Conservation (phyloP, 2,113 vertebrate species). For the Tragelaphus imberbis region DNA sequence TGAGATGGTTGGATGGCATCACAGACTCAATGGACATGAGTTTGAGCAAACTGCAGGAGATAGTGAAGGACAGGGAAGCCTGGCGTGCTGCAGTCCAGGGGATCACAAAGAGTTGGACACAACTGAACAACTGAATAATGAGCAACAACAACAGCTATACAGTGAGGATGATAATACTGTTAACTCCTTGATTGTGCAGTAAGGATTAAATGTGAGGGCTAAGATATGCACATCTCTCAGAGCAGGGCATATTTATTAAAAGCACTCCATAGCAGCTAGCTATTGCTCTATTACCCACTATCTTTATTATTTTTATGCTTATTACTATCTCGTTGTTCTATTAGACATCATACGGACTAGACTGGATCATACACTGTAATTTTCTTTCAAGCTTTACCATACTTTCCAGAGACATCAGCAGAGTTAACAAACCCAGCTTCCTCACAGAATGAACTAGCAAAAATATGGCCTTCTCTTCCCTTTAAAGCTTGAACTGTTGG, state of each 20-base stretch:
- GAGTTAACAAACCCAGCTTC: neutral
- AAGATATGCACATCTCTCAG: neutral
- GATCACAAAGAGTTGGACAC: neutral
- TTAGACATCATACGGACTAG: neutral
- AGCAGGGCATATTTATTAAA: neutral
- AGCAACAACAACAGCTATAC: neutral
- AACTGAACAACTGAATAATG: neutral
- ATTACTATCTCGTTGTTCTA: neutral
- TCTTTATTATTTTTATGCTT: neutral
- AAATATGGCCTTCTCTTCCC: neutral
- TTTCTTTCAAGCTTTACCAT: neutral
- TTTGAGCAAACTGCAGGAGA: neutral
- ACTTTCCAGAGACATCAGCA: neutral
- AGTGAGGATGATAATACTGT: neutral
- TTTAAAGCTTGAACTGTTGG: neutral
- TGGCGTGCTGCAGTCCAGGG: neutral
- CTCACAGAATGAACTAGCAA: neutral
- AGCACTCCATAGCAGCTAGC: neutral
- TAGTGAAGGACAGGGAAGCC: neutral
- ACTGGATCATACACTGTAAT: neutral
- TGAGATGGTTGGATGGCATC: neutral
- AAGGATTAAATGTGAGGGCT: neutral
- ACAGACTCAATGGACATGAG: neutral
- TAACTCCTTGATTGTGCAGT: neutral
- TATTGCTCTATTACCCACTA: neutral